Percentiles rank a stretch among this genome's conserved stretches.
These are phyloP conservation scores for Copidosoma floridanum DNA, from an alignment of 1,140 invertebrate genomes.

Conservation along the genomic window DNA sequence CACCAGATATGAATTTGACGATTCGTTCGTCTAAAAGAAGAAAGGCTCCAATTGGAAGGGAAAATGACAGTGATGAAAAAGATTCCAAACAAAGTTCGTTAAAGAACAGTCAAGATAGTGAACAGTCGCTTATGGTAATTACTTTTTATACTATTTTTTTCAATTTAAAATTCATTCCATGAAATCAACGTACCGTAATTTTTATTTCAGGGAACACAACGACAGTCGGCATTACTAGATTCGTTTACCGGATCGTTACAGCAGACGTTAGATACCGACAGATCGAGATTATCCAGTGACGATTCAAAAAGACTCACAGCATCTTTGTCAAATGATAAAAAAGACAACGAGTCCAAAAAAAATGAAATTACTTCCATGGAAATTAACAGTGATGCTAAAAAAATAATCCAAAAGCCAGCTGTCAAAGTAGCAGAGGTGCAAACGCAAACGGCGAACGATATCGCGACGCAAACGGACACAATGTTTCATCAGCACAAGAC, in stretches of 20 bases:
- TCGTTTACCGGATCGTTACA: constrained; percentile 50
- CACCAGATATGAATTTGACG: constrained; percentile 50
- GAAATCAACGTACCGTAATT: background rate
- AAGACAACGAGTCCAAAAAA: constrained; percentile 26
- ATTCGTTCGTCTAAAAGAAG: constrained; percentile 43
- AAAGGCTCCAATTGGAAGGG: constrained; percentile 33
- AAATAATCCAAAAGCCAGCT: constrained; percentile 28
- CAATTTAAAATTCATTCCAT: background rate
- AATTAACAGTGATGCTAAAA: constrained; percentile 18
- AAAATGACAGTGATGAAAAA: constrained; percentile 26
- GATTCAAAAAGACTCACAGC: constrained; percentile 31
- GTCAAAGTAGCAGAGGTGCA: constrained; percentile 51
- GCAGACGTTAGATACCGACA: constrained; percentile 49
- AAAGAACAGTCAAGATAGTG: constrained; percentile 24
- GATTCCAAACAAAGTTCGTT: constrained; percentile 5
- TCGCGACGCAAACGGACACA: constrained; percentile 52
- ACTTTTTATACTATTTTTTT: background rate
- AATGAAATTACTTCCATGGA: constrained; percentile 16
- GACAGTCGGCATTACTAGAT: too few species aligned
- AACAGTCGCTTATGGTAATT: constrained; percentile 36
- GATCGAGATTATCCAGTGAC: constrained; percentile 33
- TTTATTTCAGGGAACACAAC: constrained; percentile 43
- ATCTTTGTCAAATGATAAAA: constrained; percentile 23
- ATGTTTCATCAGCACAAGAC: constrained; percentile 31
- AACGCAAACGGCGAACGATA: constrained; percentile 54